Percentiles rank a stretch among this genome's conserved stretches.
Conservation (phyloP, 2,888 invertebrate genomes). For the Azorinus chamasolen region DNA sequence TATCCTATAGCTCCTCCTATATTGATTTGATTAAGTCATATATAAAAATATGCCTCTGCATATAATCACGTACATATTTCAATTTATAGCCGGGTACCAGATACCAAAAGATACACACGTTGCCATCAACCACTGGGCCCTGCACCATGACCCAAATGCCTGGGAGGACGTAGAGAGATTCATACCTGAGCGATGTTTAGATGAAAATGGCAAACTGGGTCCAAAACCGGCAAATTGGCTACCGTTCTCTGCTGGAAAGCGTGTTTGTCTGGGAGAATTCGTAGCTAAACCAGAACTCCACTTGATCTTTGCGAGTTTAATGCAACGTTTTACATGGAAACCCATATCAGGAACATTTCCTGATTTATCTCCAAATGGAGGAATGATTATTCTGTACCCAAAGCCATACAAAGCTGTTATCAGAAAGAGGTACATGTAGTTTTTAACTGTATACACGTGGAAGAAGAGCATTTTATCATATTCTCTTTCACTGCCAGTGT, state of each 20-base stretch:
- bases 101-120: conserved; percentile 74
- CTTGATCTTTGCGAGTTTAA: conserved; percentile 66
- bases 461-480: no score
- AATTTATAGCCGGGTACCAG: no score
- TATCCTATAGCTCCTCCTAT: no score
- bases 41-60: no score
- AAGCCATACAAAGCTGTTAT: conserved; percentile 47
- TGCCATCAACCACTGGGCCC: conserved; percentile 70
- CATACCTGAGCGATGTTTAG: conserved; percentile 76
- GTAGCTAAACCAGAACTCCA: conserved; percentile 76
- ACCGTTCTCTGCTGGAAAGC: conserved; percentile 77
- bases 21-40: no score
- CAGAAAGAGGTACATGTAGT: no score
- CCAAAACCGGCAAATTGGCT: conserved; percentile 75
- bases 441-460: no score
- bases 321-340: conserved; percentile 65
- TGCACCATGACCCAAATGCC: conserved; percentile 71
- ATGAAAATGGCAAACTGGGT: conserved; percentile 70
- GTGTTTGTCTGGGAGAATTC: conserved; percentile 79
- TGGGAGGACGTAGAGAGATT: conserved; percentile 75
- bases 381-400: conserved; percentile 5
- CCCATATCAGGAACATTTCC: conserved; percentile 50
- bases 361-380: conserved; percentile 25
- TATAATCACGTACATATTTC: no score
- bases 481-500: no score